A percentile compares a stretch with the other conserved stretches of the same genome.
These are phyloP conservation scores for Pterophyllum scalare DNA, from an alignment of 2,113 vertebrate genomes.

Conservation along the genomic window DNA sequence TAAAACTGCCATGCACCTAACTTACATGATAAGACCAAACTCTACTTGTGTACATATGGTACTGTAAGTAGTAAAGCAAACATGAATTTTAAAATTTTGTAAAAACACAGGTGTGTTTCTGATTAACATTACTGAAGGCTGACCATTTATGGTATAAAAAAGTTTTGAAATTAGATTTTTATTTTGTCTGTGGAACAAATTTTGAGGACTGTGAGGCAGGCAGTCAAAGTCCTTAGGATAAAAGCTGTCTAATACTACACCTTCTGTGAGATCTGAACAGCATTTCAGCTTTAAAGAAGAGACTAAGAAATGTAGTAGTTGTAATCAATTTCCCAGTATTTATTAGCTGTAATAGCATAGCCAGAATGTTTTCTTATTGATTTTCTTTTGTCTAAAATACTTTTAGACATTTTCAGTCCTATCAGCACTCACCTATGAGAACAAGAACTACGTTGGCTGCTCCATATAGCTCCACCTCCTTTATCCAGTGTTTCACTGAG, in stretches of 20 bases:
- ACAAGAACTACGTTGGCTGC: slow-evolving; percentile 89
- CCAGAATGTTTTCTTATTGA: background rate
- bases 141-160: too few relatives aligned
- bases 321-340: background rate
- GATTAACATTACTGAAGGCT: too few relatives aligned
- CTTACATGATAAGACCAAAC: background rate
- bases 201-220: too few relatives aligned
- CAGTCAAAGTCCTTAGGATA: too few relatives aligned
- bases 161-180: too few relatives aligned
- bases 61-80: background rate
- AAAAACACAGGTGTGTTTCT: too few relatives aligned
- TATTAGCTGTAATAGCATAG: background rate
- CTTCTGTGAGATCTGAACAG: too few relatives aligned
- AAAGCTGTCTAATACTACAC: too few relatives aligned
- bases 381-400: too few relatives aligned
- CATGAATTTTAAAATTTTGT: background rate
- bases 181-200: too few relatives aligned
- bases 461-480: slow-evolving; percentile 91
- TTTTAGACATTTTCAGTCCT: background rate
- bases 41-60: background rate
- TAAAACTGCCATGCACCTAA: background rate
- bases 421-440: slow-evolving; percentile 87
- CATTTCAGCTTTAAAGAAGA: too few relatives aligned
- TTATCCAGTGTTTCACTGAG: slow-evolving; percentile 92
- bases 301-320: too few relatives aligned